Percentiles rank a stretch among this genome's conserved stretches.
Conservation (phyloP, 2,797 vertebrate genomes). For the Phrynocephalus guinanensis region DNA sequence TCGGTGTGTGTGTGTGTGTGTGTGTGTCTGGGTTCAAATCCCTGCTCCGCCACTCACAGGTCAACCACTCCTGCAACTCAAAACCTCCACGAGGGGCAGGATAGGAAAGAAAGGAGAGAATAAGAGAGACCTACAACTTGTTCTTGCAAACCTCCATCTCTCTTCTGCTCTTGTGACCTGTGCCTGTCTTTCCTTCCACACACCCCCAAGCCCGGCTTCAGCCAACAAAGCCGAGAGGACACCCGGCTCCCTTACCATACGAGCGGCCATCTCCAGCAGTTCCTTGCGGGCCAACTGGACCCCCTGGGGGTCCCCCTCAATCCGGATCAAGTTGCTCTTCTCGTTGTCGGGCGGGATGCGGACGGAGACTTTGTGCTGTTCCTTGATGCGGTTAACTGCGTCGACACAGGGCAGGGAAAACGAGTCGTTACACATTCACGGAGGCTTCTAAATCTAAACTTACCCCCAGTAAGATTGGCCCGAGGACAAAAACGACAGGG, state of each 20-base stretch:
- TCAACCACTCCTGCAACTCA: too few relatives aligned
- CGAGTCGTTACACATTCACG: not conserved
- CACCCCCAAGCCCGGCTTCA: not conserved
- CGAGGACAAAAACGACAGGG: not conserved
- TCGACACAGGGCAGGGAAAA: not conserved
- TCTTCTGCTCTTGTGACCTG: too few relatives aligned
- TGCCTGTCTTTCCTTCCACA: not conserved
- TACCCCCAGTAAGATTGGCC: too few relatives aligned
- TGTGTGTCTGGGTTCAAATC: too few relatives aligned
- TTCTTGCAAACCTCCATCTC: too few relatives aligned
- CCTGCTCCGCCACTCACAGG: too few relatives aligned
- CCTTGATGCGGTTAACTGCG: slow-evolving; percentile 85
- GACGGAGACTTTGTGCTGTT: slow-evolving; percentile 86
- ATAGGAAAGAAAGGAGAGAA: too few relatives aligned
- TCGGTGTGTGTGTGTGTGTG: too few relatives aligned
- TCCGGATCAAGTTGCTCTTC: slow-evolving; percentile 83
- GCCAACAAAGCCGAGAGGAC: not conserved
- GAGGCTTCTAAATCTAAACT: not conserved
- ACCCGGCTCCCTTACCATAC: slow-evolving; percentile 79
- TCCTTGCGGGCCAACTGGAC: slow-evolving; percentile 84
- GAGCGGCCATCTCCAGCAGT: slow-evolving; percentile 84
- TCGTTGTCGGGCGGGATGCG: slow-evolving; percentile 84
- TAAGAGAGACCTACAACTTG: too few relatives aligned
- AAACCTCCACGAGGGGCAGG: too few relatives aligned
- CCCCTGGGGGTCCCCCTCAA: slow-evolving; percentile 85